Base-by-base conservation (phyloP, 1,140 invertebrate genomes). In the Trachelipus rathkii region DNA sequence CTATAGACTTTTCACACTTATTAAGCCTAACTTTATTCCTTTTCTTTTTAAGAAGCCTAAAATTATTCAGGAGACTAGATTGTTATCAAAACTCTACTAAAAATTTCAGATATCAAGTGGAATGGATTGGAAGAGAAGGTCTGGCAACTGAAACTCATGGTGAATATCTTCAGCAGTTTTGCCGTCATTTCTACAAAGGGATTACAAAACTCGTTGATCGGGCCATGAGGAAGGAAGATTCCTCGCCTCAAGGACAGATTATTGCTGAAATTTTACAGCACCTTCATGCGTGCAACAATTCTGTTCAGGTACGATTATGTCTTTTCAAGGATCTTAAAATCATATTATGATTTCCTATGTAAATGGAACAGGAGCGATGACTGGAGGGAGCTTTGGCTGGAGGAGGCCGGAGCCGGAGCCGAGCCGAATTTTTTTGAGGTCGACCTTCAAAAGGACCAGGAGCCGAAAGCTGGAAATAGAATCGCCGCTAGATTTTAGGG, bases 241-340 rank as follows among this genome's bases (percentile, higher is more conserved):
- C 92, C 73, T 96, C 92, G 78, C 92, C 94, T 13, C 93, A 95
- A 84, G 95, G 95, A 19, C 93, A 95, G 85, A 95, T 96, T 82
- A 93, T 96, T 81, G 95, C 95, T 0, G 96, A 99, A 86, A 95
- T 98, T 66, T 87, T 99, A 24, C 96, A 98, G 84, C 96, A 99
- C 88, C 88, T 98, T 10, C 96, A 98, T 83, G 95, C 95, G 43
- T 98, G 95, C 83, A 95, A 95, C 82, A 97, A 96, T 85, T 95
- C 94, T n/a, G 95, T 96, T 5, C 92, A 92, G 85, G 90, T 90
- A 60, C 8, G 33, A 33, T 60, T 19, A 60, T 60, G 3, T 60
- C 50, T 60, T 60, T 60, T 60, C 2, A 60, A 4, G 19, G 11
- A 4, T 60, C 2, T 60, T 60, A 60, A 8, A 60, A 60, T n/a